phyloP scores from a whole-genome alignment of 2,888 invertebrate genomes.

The Drepanosiphum platanoidis region DNA sequence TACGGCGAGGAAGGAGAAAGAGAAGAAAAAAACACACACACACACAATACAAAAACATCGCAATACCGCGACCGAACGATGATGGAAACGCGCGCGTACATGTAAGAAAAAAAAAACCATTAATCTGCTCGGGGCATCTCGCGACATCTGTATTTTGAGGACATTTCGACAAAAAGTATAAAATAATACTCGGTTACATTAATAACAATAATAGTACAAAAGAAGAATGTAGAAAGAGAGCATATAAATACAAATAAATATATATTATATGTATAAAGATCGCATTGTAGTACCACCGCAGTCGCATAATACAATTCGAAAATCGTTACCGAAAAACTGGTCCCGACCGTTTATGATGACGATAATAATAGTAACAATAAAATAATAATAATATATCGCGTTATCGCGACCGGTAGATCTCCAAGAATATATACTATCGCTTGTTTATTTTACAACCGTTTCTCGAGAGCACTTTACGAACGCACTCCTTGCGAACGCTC shows the following conservation, averaged over 20 bases:
- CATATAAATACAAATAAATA: neutral
- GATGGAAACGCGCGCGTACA: neutral
- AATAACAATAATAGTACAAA: conserved; percentile 33
- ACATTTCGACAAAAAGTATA: conserved; percentile 56
- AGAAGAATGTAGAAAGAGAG: neutral
- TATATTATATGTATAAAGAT: neutral
- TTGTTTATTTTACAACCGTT: conserved; percentile 49
- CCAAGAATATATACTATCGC: neutral
- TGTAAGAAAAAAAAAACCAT: conserved; percentile 30
- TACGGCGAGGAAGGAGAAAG: neutral
- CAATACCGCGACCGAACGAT: neutral
- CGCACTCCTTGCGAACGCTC: conserved; percentile 1
- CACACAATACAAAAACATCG: conserved; percentile 18
- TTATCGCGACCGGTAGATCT: conserved; percentile 43
- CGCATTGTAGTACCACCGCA: neutral
- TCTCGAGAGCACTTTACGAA: conserved; percentile 38
- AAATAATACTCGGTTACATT: conserved; percentile 53
- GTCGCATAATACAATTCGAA: conserved; percentile 44
- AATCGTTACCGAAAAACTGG: conserved; percentile 42
- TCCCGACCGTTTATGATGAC: neutral
- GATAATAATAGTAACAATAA: neutral
- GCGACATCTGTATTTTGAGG: conserved; percentile 44
- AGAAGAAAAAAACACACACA: neutral
- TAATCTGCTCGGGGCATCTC: conserved; percentile 52
- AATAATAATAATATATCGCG: neutral